These are phyloP conservation scores for Rhagoletis pomonella DNA, from an alignment of 1,140 invertebrate genomes.

Conservation along the genomic window DNA sequence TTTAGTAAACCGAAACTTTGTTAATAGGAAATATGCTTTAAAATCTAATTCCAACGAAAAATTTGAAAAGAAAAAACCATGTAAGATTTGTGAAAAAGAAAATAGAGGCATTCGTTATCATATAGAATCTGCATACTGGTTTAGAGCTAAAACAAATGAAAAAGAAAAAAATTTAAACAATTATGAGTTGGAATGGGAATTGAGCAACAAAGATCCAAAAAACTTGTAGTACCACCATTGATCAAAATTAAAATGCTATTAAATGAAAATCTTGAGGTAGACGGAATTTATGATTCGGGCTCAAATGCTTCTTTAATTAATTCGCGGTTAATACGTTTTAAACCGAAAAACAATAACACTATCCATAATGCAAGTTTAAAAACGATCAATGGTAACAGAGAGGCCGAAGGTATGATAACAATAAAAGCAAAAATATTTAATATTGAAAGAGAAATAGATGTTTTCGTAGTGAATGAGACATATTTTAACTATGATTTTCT, in stretches of 20 bases:
- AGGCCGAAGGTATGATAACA: constrained; percentile 14
- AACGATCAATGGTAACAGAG: constrained; percentile 13
- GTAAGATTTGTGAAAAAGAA: constrained; percentile 1
- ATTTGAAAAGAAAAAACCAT: constrained; percentile 9
- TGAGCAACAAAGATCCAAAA: background rate
- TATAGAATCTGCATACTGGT: background rate
- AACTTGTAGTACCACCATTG: constrained; percentile 7
- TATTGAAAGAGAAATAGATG: constrained; percentile 2
- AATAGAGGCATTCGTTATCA: background rate
- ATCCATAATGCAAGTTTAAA: background rate
- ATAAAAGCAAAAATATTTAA: constrained; percentile 20
- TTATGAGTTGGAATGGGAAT: constrained; percentile 22
- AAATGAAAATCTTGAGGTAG: background rate
- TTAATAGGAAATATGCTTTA: background rate
- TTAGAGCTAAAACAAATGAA: background rate
- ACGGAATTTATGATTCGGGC: too few relatives aligned
- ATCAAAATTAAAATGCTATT: background rate
- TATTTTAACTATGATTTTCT: constrained; percentile 19
- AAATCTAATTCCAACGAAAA: background rate
- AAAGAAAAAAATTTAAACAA: background rate
- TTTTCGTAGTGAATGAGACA: constrained; percentile 15
- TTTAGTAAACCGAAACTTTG: background rate
- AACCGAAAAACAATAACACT: background rate
- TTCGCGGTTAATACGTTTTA: too few relatives aligned
- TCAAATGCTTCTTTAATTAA: too few relatives aligned